A percentile compares a stretch with the other conserved stretches of the same genome.
These are phyloP conservation scores for Cygnus olor DNA, from an alignment of 2,797 vertebrate genomes.

Conservation along the genomic window DNA sequence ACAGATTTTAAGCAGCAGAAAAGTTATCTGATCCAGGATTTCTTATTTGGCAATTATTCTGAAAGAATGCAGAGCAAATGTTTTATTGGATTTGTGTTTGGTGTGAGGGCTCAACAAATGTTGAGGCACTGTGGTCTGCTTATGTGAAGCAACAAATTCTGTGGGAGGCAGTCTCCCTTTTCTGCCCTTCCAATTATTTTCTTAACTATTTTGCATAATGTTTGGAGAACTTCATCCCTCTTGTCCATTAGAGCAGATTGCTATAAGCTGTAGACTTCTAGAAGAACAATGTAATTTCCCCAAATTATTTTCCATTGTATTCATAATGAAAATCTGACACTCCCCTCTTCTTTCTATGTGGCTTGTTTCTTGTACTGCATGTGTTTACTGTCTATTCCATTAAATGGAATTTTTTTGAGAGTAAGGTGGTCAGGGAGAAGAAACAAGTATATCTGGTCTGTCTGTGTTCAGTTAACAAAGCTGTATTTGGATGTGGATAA, in stretches of 20 bases:
- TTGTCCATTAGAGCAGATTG: background rate
- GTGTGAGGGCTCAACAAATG: background rate
- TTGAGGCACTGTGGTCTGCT: background rate
- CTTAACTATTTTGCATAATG: background rate
- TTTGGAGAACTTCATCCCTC: background rate
- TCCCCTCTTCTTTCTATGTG: background rate
- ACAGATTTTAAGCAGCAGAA: conserved; percentile 2
- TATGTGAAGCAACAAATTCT: background rate
- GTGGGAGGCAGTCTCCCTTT: background rate
- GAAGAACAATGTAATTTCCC: background rate
- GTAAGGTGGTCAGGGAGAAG: background rate
- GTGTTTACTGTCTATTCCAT: background rate
- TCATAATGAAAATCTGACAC: background rate
- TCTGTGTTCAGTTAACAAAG: background rate
- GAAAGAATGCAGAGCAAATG: background rate
- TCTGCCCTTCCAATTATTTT: background rate
- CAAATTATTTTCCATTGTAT: background rate
- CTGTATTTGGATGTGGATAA: background rate
- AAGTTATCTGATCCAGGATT: background rate
- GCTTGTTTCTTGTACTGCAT: background rate
- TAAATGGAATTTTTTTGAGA: background rate
- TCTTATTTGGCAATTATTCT: background rate
- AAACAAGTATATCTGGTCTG: background rate
- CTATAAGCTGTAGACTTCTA: background rate
- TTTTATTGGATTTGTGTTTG: background rate